Conservation (phyloP, 2,113 vertebrate genomes). For the Scopus umbretta region DNA sequence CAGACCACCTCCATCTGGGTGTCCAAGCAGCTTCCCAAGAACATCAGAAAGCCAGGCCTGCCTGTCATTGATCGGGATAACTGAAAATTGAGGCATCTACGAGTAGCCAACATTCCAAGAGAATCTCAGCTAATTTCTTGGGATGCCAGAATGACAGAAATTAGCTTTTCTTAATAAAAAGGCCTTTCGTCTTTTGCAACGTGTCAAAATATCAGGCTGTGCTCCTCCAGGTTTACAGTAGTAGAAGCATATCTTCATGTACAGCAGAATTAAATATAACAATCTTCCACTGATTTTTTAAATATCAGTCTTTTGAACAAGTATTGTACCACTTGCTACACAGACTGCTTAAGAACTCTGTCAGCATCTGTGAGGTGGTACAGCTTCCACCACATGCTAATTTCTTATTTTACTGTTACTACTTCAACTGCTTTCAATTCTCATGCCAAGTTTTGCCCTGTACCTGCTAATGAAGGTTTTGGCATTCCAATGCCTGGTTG, state of each 20-base stretch:
- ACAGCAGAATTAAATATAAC: background rate
- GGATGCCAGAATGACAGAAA: background rate
- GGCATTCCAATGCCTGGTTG: background rate
- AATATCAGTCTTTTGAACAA: background rate
- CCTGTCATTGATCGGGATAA: background rate
- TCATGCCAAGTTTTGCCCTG: background rate
- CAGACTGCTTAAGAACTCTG: background rate
- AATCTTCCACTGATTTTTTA: background rate
- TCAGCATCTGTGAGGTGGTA: background rate
- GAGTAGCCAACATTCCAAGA: background rate
- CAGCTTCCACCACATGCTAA: background rate
- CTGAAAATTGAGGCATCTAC: accelerated
- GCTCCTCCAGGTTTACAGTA: background rate
- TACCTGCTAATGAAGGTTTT: background rate
- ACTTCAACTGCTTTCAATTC: background rate
- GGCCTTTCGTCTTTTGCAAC: background rate
- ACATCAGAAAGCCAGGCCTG: background rate
- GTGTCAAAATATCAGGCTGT: background rate
- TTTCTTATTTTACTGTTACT: background rate
- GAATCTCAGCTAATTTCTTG: background rate
- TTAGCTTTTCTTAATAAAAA: background rate
- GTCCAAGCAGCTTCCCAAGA: background rate
- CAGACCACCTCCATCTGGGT: background rate
- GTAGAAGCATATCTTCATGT: background rate
- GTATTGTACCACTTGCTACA: background rate